A percentile compares a stretch with the other conserved stretches of the same genome.
These are phyloP conservation scores for Platycnemis pennipes DNA, from an alignment of 2,888 invertebrate genomes.

Conservation along the genomic window DNA sequence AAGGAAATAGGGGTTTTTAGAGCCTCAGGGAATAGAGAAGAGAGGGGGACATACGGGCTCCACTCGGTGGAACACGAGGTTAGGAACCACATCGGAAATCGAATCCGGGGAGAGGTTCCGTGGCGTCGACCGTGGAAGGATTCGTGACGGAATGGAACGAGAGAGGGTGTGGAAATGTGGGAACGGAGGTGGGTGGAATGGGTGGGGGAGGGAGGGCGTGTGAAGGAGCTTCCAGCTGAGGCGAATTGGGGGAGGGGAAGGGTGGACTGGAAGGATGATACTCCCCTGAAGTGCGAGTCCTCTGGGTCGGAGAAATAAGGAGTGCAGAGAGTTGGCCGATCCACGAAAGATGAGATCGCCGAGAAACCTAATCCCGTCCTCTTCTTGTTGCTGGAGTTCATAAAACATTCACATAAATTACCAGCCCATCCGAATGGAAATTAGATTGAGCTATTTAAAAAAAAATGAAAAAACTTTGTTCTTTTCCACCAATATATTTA, in stretches of 20 bases:
- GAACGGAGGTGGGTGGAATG: neutral
- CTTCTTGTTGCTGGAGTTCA: neutral
- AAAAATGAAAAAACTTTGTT: no score
- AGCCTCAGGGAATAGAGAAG: neutral
- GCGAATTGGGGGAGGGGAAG: neutral
- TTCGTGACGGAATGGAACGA: neutral
- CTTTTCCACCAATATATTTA: no score
- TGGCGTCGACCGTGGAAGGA: neutral
- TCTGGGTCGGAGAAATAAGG: neutral
- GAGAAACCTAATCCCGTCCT: neutral
- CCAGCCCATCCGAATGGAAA: neutral
- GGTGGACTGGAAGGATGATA: neutral
- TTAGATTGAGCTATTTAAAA: neutral
- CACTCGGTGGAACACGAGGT: neutral
- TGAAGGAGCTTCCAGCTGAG: neutral
- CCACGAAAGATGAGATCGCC: no score
- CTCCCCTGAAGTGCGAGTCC: neutral
- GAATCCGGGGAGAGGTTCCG: neutral
- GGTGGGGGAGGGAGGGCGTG: neutral
- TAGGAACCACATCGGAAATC: constrained; percentile 5
- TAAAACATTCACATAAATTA: neutral
- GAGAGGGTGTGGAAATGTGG: no score
- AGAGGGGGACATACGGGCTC: neutral
- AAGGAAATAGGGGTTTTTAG: no score
- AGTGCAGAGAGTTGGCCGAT: no score